Percentiles rank a stretch among this genome's conserved stretches.
Evolutionary conservation across 2,113 vertebrate species (phyloP).

Genomic region (Cryptomyrus ogoouensis): DNA sequence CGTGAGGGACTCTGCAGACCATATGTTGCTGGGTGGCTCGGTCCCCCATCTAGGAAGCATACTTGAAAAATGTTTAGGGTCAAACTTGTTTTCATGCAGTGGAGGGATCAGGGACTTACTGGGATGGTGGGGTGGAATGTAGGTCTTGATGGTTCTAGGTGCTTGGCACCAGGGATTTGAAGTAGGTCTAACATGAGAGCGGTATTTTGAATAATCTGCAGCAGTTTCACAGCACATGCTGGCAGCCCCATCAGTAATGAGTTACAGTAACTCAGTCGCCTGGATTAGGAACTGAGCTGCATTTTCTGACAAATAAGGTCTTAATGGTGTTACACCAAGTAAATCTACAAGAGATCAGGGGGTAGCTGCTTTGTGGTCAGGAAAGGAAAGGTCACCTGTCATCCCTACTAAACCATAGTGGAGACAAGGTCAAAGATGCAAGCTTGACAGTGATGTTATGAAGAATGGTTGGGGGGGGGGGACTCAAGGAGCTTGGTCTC

Average conservation of each 20-base stretch:
- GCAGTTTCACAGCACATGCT: background rate
- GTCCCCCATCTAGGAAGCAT: background rate
- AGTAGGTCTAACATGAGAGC: background rate
- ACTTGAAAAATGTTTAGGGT: background rate
- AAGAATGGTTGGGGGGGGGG: background rate
- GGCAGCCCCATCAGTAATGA: background rate
- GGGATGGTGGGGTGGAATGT: background rate
- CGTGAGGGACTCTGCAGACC: background rate
- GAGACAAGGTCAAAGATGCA: background rate
- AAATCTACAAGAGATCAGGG: background rate
- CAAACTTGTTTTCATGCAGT: background rate
- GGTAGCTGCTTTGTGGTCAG: background rate
- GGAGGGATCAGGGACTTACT: background rate
- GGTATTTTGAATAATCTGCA: background rate
- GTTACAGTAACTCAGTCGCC: background rate
- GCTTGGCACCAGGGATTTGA: background rate
- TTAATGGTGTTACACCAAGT: background rate
- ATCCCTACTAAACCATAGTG: background rate
- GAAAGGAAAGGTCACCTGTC: background rate
- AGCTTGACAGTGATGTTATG: background rate
- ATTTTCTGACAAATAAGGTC: background rate
- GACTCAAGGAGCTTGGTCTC: background rate
- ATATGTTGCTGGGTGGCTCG: background rate
- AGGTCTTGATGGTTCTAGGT: background rate
- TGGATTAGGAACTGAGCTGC: background rate